Conservation (phyloP, 2,797 vertebrate genomes). For the Smutsia gigantea region DNA sequence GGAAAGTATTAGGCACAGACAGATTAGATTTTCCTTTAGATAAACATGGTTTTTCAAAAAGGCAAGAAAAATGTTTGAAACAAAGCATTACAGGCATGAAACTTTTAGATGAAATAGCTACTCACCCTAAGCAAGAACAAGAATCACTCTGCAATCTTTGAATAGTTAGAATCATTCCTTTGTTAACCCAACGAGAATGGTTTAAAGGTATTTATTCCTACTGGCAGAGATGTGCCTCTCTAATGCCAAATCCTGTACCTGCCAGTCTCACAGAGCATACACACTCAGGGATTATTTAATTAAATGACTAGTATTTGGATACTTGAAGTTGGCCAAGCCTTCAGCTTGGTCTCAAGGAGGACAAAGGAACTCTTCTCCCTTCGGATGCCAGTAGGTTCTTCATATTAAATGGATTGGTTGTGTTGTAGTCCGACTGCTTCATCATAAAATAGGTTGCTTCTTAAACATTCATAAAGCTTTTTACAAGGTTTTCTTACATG, state of each 20-base stretch:
- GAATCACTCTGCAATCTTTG: background rate
- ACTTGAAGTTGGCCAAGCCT: background rate
- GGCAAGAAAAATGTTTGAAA: slow-evolving; percentile 60
- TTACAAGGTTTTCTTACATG: background rate
- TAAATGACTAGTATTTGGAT: background rate
- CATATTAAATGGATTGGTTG: background rate
- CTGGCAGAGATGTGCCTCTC: background rate
- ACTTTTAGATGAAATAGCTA: slow-evolving; percentile 55
- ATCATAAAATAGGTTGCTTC: background rate
- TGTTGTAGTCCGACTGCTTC: background rate
- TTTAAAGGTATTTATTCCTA: background rate
- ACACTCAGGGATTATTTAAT: background rate
- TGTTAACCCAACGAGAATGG: background rate
- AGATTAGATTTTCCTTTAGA: slow-evolving; percentile 76
- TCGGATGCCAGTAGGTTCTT: background rate
- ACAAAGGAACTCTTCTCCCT: background rate
- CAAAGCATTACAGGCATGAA: slow-evolving; percentile 58
- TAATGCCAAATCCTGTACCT: background rate
- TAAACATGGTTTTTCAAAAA: slow-evolving; percentile 71
- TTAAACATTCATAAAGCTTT: background rate
- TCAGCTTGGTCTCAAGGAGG: background rate
- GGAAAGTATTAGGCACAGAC: slow-evolving; percentile 71
- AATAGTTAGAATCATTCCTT: background rate
- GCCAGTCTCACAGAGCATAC: background rate
- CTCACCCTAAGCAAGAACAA: background rate